Percentiles rank a stretch among this genome's conserved stretches.
phyloP scores from a whole-genome alignment of 2,888 invertebrate species.

The Hesperia comma region DNA sequence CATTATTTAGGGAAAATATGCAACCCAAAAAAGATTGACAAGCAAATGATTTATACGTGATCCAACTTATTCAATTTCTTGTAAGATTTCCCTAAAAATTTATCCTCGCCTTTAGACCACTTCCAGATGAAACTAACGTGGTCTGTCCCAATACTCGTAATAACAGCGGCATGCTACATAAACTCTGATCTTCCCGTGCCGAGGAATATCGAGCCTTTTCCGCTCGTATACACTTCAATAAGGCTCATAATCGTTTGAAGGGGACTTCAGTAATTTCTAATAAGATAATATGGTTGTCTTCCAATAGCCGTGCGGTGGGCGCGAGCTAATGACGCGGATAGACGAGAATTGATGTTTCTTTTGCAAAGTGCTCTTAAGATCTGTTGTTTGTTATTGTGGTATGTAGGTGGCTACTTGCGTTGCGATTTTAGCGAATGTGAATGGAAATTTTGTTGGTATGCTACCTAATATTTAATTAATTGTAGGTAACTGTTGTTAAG shows the following conservation, averaged over 20 bases:
- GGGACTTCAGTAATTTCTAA: constrained; percentile 62
- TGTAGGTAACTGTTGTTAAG: no score
- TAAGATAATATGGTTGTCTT: constrained; percentile 69
- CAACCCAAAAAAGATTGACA: no score
- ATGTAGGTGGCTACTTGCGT: neutral
- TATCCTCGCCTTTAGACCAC: neutral
- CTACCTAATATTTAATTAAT: no score
- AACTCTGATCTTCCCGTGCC: constrained; percentile 53
- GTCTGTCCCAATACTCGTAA: constrained; percentile 56
- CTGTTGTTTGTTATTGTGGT: constrained; percentile 10
- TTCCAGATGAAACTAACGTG: constrained; percentile 34
- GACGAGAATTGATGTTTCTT: constrained; percentile 54
- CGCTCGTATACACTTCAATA: constrained; percentile 47
- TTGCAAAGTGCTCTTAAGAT: constrained; percentile 34
- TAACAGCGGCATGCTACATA: constrained; percentile 61
- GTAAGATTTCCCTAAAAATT: no score
- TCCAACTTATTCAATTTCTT: no score
- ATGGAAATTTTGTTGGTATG: no score
- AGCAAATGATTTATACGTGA: no score
- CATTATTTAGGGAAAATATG: no score
- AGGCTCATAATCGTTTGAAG: constrained; percentile 49
- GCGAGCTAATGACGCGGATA: constrained; percentile 55
- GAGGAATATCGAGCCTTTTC: constrained; percentile 51
- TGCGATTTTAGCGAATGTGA: neutral
- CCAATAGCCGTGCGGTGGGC: constrained; percentile 58